Conservation (phyloP, 92 coral and sea anemone species). For the Zoanthus gigantus region DNA sequence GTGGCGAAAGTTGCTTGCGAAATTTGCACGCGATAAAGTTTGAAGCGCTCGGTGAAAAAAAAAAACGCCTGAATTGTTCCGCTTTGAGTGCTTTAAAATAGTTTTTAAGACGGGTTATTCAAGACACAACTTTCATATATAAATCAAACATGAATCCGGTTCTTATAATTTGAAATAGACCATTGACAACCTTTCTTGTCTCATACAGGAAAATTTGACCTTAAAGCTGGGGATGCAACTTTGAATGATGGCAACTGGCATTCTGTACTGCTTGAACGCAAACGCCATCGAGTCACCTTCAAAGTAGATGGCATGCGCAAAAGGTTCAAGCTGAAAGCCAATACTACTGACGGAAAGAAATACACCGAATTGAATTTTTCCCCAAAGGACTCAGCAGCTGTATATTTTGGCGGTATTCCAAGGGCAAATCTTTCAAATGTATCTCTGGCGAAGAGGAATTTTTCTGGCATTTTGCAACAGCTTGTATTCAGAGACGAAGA, state of each 20-base stretch:
- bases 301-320: constrained; percentile 13
- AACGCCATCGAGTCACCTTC: not conserved
- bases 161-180: too few species aligned
- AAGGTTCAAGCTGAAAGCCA: not conserved
- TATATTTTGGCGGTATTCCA: constrained; percentile 43
- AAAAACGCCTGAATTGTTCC: too few species aligned
- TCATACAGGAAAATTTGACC: not conserved
- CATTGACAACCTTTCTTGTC: not conserved
- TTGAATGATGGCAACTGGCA: constrained; percentile 38
- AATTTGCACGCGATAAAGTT: too few species aligned
- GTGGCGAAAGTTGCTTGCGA: too few species aligned
- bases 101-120: too few species aligned
- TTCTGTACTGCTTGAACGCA: constrained; percentile 38
- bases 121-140: too few species aligned
- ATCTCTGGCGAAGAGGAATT: constrained; percentile 12
- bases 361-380: not conserved
- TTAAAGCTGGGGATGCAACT: not conserved
- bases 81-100: too few species aligned
- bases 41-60: too few species aligned
- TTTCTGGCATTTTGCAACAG: constrained; percentile 42
- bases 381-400: not conserved
- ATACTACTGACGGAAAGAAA: not conserved
- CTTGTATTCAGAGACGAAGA: not conserved
- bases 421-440: not conserved
- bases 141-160: too few species aligned